Evolutionary conservation across 2,888 invertebrate species (phyloP), one percentile per base, ranked within the genome.

Genomic region (Zelleria hepariella): DNA sequence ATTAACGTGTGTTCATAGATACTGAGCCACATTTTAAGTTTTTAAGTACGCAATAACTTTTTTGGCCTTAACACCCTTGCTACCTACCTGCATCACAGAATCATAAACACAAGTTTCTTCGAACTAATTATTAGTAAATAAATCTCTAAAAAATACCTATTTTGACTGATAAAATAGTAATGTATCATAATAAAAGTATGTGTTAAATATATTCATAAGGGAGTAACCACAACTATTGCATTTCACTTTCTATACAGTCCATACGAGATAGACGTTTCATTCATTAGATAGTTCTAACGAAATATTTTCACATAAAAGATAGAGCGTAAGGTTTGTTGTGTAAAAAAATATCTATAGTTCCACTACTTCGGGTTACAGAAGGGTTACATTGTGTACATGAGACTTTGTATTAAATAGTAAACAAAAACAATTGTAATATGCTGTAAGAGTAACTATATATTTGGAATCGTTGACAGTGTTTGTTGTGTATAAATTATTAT

Each of bases 221-320:
- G 72, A 82, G 77, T 84, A 85, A 84, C 80, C 85, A 83, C 81
- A 83, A 83, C 82, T 84, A 82, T 82, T 87, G 87, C 87, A 88
- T 88, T 88, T 88, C 84, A 81, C 76, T 86, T 87, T 85, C 86
- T 85, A 82, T 83, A 86, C 83, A 85, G 86, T 86, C 84, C 84
- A 81, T 85, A 83, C 79, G 78, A 69, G 79, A 78, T 82, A 78
- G 74, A 74, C 78, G 71, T 73, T 77, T 81, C 75, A 74, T 77
- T 77, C 82, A 81, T 56, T 21, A 42, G 42, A 32, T 84, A 82
- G 82, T 82, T 81, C 78, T 81, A 84, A 82, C 78, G 76, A 82
- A 82, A 85, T 86, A 86, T 86, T 88, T 88, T 88, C 87, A 85
- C 86, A 85, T 84, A 79, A 72, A 42, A 85, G 83, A 80, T 72